Conservation (phyloP, 2,113 vertebrate species). For the Leiothrix lutea region DNA sequence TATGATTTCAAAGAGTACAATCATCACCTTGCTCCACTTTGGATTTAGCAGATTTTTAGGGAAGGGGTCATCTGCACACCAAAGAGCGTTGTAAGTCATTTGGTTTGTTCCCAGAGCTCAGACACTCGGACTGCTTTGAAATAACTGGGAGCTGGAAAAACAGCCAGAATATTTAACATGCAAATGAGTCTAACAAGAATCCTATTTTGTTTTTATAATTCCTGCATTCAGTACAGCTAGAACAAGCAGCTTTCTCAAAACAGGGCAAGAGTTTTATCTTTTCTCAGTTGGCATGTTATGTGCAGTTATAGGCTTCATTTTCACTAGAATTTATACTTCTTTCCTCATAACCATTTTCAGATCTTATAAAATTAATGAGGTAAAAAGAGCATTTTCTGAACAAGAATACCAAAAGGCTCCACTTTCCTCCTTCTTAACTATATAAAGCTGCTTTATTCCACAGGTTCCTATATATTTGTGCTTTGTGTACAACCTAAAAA, state of each 20-base stretch:
- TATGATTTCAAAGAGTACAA: slow-evolving; percentile 29
- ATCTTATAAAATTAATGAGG: not conserved
- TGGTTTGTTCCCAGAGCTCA: slow-evolving; percentile 49
- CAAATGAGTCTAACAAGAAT: slow-evolving; percentile 26
- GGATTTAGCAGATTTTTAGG: slow-evolving; percentile 28
- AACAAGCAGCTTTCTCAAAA: slow-evolving; percentile 35
- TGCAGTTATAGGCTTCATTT: not conserved
- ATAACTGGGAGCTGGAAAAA: slow-evolving; percentile 50
- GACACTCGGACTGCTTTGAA: slow-evolving; percentile 41
- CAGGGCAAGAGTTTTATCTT: not conserved
- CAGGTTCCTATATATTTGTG: not conserved
- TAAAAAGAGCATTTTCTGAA: not conserved
- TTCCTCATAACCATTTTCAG: not conserved
- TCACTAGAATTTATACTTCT: not conserved
- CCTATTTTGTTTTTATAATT: slow-evolving; percentile 61
- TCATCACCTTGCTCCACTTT: not conserved
- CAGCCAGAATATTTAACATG: slow-evolving; percentile 54
- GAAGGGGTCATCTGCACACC: slow-evolving; percentile 59
- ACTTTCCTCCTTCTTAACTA: not conserved
- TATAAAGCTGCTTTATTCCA: not conserved
- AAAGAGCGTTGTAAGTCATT: not conserved
- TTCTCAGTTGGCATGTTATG: not conserved
- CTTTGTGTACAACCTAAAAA: not conserved
- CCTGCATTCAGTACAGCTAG: not conserved
- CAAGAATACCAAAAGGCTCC: not conserved